Percentiles rank a stretch among this genome's conserved stretches.
These are phyloP conservation scores for Amia ocellicauda DNA, from an alignment of 2,113 vertebrate genomes.

Conservation along the genomic window DNA sequence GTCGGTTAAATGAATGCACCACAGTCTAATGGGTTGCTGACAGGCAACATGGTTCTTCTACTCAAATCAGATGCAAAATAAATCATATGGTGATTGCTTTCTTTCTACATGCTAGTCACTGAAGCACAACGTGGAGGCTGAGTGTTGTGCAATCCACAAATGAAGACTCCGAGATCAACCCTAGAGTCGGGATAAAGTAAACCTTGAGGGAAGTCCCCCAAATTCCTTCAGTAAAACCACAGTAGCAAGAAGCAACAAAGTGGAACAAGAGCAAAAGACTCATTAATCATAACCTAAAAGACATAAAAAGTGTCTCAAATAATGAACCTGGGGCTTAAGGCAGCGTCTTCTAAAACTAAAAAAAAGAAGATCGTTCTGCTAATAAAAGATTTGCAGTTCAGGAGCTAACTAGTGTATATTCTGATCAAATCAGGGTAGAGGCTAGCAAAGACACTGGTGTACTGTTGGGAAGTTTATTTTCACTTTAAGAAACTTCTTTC, in stretches of 20 bases:
- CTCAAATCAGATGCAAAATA: not conserved
- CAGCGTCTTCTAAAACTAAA: slow-evolving; percentile 9
- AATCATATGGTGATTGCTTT: not conserved
- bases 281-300: slow-evolving; percentile 25
- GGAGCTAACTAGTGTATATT: too few species aligned
- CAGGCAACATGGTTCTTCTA: not conserved
- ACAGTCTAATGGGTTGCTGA: not conserved
- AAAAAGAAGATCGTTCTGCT: not conserved
- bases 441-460: too few species aligned
- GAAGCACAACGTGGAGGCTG: not conserved
- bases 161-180: not conserved
- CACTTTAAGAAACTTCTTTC: too few species aligned
- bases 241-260: not conserved
- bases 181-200: not conserved
- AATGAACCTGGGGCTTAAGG: slow-evolving; percentile 14
- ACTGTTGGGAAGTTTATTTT: too few species aligned
- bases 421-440: too few species aligned
- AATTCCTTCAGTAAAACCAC: not conserved
- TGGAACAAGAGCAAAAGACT: slow-evolving; percentile 20
- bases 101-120: not conserved
- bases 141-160: not conserved
- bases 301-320: not conserved
- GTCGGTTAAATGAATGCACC: not conserved
- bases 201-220: not conserved
- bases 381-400: too few species aligned